Evolutionary conservation across 2,113 vertebrate species (phyloP).

Genomic region (Geothlypis trichas): DNA sequence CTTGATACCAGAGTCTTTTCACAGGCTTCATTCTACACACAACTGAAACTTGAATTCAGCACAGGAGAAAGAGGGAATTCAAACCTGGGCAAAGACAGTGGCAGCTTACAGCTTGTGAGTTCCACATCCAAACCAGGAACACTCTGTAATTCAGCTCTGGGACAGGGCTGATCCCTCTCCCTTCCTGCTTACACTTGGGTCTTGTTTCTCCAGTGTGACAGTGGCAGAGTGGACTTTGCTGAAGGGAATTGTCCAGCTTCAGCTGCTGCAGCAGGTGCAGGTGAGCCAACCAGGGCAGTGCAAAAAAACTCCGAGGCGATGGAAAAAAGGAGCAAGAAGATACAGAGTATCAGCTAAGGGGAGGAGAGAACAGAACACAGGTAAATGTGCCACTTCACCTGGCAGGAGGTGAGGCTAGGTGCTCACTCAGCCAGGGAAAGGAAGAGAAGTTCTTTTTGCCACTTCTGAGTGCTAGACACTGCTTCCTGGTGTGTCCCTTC

Average conservation of each 20-base stretch:
- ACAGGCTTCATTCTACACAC: background rate
- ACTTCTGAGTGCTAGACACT: background rate
- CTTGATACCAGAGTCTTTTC: background rate
- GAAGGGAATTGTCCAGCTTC: background rate
- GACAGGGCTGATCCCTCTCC: background rate
- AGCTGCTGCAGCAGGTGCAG: background rate
- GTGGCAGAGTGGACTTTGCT: background rate
- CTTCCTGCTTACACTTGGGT: background rate
- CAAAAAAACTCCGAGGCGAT: background rate
- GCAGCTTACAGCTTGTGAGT: background rate
- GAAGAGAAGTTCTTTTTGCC: background rate
- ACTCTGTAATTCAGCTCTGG: background rate
- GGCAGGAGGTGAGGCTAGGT: background rate
- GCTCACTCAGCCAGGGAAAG: background rate
- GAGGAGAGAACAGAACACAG: background rate
- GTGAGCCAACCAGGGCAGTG: background rate
- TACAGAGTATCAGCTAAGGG: background rate
- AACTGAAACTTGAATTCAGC: background rate
- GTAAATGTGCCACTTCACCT: background rate
- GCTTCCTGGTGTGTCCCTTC: background rate
- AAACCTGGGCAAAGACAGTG: background rate
- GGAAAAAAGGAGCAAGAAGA: background rate
- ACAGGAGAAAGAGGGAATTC: background rate
- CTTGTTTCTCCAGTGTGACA: background rate
- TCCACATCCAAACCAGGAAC: background rate